A percentile compares a stretch with the other conserved stretches of the same genome.
phyloP scores from a whole-genome alignment of 2,113 vertebrate genomes.

The Bos taurus region DNA sequence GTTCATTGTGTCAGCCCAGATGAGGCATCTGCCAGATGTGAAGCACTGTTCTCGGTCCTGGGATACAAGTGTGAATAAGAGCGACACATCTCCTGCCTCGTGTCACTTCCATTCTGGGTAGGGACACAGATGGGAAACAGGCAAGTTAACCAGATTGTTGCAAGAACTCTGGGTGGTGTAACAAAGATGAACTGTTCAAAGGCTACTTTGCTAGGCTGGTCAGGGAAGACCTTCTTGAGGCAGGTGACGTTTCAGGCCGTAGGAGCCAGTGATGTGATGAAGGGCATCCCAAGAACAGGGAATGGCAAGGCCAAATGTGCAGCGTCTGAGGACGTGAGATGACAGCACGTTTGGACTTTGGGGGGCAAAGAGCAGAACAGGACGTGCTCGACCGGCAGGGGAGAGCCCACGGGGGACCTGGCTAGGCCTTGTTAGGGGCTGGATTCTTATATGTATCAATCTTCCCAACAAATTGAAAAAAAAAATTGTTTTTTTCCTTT shows the following conservation, averaged over 20 bases:
- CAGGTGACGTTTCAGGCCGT: not conserved
- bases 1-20: not conserved
- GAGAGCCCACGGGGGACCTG: fast-evolving
- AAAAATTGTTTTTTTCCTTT: not conserved
- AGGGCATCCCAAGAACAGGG: not conserved
- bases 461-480: not conserved
- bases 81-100: not conserved
- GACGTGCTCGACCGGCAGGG: fast-evolving
- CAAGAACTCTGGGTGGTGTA: not conserved
- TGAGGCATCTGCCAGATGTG: fast-evolving
- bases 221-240: not conserved
- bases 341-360: fast-evolving
- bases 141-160: not conserved
- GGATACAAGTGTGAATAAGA: not conserved
- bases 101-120: not conserved
- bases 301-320: fast-evolving
- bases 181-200: not conserved
- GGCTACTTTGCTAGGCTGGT: not conserved
- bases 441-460: not conserved
- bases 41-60: not conserved
- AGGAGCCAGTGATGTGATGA: fast-evolving
- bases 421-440: fast-evolving
- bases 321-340: fast-evolving
- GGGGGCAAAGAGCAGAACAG: too few species aligned
- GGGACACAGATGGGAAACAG: not conserved